Base-by-base conservation (phyloP, 2,888 invertebrate species). In the Acronicta alni region DNA sequence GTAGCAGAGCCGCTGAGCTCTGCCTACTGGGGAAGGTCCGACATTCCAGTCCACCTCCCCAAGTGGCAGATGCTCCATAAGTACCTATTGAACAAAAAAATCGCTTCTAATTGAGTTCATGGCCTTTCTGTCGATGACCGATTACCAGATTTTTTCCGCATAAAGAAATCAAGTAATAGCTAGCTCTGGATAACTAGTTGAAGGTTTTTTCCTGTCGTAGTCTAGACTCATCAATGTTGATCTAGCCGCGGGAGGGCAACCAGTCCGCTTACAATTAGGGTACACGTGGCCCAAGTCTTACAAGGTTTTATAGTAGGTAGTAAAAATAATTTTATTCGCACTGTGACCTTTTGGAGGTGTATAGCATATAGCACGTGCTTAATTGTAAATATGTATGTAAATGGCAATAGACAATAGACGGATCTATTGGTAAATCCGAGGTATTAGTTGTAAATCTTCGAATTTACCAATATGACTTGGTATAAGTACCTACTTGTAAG, bases 181-280 rank as follows among this genome's bases (percentile, higher is more conserved):
- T 26, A 1, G 26, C 9, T 26, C 26, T 2, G 8, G 9, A 26
- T 26, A 26, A 26, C 1, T 9, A 26, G 26, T 57, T 48, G 52
- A 72, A 72, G 59, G 63, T 57, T 52, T 20, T 52, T 71, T 72
- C 59, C 68, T 60, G 51, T 18, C 20, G 39, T n/a, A n/a, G 39
- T 57, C 53, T 44, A 58, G 48, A 58, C 68, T 54, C 20, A 32
- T 60, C 68, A 71, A 60, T 68, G 73, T 57, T 69, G 35, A 32
- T n/a, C 26, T 14, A 59, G 15, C 10, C 72, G 62, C 59, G 56
- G 67, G 32, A 42, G 45, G 14, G 32, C 26, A 32, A 30, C 47
- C 10, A 30, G 30, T 30, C 53, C 26, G 30, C 41, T 47, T 8
- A 35, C 62, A 49, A 42, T 41, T n/a, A 35, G 10, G 20, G 18